Evolutionary conservation across 2,797 vertebrate species (phyloP).

Genomic region (Brotula barbata): DNA sequence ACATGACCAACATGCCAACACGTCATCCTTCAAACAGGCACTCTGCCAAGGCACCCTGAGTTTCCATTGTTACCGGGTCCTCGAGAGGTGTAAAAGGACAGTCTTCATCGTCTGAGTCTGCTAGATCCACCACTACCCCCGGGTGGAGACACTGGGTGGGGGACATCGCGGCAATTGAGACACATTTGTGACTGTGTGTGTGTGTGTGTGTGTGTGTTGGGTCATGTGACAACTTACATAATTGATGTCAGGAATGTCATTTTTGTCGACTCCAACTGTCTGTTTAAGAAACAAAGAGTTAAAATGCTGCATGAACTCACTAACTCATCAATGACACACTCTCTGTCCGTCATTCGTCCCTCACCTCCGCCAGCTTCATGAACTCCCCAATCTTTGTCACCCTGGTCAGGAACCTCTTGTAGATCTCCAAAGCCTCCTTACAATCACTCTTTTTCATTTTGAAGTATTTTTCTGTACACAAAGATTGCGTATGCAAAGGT

Average conservation of each 20-base stretch:
- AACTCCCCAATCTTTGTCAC: conserved; percentile 99
- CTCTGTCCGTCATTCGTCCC: conserved; percentile 7
- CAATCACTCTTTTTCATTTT: conserved; percentile 99
- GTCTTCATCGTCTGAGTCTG: conserved; percentile 82
- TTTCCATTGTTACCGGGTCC: conserved; percentile 79
- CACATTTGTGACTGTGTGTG: conserved; percentile 21
- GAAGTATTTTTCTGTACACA: conserved; percentile 94
- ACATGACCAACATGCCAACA: conserved; percentile 52
- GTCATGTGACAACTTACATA: conserved; percentile 83
- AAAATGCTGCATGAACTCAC: conserved; percentile 18
- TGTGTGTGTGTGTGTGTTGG: background rate
- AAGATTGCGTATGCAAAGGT: background rate
- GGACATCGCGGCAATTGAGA: conserved; percentile 58
- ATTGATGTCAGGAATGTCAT: conserved; percentile 98
- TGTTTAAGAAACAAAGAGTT: conserved; percentile 70
- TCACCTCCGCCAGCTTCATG: conserved; percentile 98
- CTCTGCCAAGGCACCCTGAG: conserved; percentile 59
- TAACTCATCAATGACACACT: background rate
- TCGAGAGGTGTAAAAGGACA: conserved; percentile 77
- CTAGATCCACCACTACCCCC: conserved; percentile 80
- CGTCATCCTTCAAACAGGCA: conserved; percentile 71
- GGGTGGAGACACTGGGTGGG: conserved; percentile 81
- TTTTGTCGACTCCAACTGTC: conserved; percentile 99
- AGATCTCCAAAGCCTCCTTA: conserved; percentile 98
- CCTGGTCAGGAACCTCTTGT: conserved; percentile 96